Base-by-base conservation (phyloP, 2,888 invertebrate species). In the Phyllotreta striolata region DNA sequence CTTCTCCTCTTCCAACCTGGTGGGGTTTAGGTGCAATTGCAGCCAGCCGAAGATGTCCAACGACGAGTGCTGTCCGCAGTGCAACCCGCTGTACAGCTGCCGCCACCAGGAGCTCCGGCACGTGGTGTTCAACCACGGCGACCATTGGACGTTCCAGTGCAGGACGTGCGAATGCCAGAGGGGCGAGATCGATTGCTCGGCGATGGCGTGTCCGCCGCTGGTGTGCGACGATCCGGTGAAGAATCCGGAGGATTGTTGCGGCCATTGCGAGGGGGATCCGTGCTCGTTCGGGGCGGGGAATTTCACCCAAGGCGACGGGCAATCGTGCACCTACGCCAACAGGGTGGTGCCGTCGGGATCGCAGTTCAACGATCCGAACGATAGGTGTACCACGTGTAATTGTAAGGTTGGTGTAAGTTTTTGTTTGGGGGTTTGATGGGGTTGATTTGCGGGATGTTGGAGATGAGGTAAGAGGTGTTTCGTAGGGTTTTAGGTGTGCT, bases 151-250 rank as follows among this genome's bases (percentile, higher is more conserved):
- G 73, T 93, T 93, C 84, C 91, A 94, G 82, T 95, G 95, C 82
- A 92, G 93, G 85, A 91, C 91, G 69, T 95, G 95, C 85, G 93
- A 95, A 85, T 95, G 95, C 83, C 85, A 93, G 89, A 85, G 91
- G 76, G 94, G 94, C 55, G 92, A 94, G 83, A 68, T 74, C 73
- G 94, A 94, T 85, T 95, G 95, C 80, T 93, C 92, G 92, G 90
- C 91, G 77, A 86, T 93, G 80, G 90, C 91, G 79, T 95, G 95
- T 81, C 93, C 92, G 74, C 87, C 87, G 54, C 81, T 88, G 59
- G 83, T 85, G 58, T 91, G 91, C 78, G 82, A 84, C 65, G 86
- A 87, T 72, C 87, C 88, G 3, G 83, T 88, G 44, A 85, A 87
- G 71, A 83, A 84, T 66, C 85, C 86, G 8, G 89, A 88, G 4